Percentiles rank a stretch among this genome's conserved stretches.
phyloP scores from a whole-genome alignment of 2,888 invertebrate genomes.

The Operophtera brumata region DNA sequence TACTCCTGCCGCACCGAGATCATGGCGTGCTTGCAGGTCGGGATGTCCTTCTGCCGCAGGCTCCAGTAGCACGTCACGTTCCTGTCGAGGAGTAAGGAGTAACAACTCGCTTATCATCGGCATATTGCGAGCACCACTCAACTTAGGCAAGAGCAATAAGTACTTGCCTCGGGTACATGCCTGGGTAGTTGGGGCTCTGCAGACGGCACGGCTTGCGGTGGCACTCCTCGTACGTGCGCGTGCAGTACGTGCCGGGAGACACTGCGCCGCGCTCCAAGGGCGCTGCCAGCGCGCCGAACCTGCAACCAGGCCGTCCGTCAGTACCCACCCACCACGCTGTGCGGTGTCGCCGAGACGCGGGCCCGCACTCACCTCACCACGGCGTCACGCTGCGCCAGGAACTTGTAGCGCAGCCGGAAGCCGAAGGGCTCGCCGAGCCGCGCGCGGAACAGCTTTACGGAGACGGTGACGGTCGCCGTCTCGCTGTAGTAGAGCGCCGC shows the following conservation, averaged over 20 bases:
- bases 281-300: constrained; percentile 87
- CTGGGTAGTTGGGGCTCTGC: constrained; percentile 95
- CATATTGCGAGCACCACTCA: no score
- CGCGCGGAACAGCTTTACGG: constrained; percentile 88
- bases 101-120: no score
- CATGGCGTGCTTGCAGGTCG: constrained; percentile 95
- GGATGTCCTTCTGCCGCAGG: constrained; percentile 90
- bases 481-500: constrained; percentile 93
- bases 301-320: constrained; percentile 27
- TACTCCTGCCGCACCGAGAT: constrained; percentile 90
- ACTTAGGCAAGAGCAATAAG: background rate
- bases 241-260: constrained; percentile 91
- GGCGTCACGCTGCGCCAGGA: constrained; percentile 89
- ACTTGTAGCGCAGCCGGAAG: constrained; percentile 89
- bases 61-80: constrained; percentile 96
- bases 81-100: constrained; percentile 53
- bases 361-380: constrained; percentile 81
- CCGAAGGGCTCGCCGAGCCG: constrained; percentile 88
- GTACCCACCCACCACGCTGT: background rate
- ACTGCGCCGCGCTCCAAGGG: constrained; percentile 91
- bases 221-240: constrained; percentile 92
- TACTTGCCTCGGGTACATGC: constrained; percentile 84
- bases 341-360: background rate
- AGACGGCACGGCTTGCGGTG: constrained; percentile 91
- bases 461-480: constrained; percentile 93